These are phyloP conservation scores for Lepeophtheirus nordmannii DNA, from an alignment of 2,888 invertebrate species.

Conservation along the genomic window DNA sequence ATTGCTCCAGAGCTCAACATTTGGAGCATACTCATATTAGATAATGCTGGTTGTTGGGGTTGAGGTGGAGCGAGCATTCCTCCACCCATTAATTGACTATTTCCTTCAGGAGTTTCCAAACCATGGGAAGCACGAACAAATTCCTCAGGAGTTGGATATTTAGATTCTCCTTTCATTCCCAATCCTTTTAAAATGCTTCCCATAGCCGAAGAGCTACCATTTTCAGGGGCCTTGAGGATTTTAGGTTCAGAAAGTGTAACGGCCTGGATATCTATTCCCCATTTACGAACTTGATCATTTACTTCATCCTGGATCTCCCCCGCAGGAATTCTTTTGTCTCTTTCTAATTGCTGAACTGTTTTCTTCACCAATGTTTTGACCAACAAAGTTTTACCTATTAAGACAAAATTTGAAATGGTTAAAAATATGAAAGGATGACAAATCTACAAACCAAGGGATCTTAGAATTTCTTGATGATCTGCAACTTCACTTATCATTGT, in stretches of 20 bases:
- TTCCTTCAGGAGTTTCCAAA: neutral
- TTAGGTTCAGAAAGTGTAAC: constrained; percentile 21
- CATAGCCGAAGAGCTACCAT: constrained; percentile 6
- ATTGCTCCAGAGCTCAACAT: constrained; percentile 4
- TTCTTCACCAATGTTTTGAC: constrained; percentile 20
- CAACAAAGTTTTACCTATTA: constrained; percentile 8
- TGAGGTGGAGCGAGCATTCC: neutral
- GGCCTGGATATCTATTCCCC: constrained; percentile 19
- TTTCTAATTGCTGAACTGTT: constrained; percentile 9
- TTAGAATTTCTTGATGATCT: constrained; percentile 20
- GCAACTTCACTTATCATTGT: constrained; percentile 24
- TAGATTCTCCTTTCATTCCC: constrained; percentile 11
- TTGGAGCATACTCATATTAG: constrained; percentile 16
- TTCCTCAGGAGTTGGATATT: constrained; percentile 21
- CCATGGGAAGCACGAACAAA: constrained; percentile 16
- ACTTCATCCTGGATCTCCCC: constrained; percentile 18
- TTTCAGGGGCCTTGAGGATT: constrained; percentile 11
- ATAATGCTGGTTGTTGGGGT: neutral
- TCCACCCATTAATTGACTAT: neutral
- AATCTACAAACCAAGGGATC: constrained; percentile 4
- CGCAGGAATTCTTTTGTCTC: constrained; percentile 10
- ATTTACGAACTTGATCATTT: constrained; percentile 22
- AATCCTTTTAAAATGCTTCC: constrained; percentile 20
- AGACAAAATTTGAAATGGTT: neutral
- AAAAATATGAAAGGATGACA: too few species aligned